Percentiles rank a stretch among this genome's conserved stretches.
Conservation (phyloP, 64 coral and sea anemone genomes). For the Porites australiensis region DNA sequence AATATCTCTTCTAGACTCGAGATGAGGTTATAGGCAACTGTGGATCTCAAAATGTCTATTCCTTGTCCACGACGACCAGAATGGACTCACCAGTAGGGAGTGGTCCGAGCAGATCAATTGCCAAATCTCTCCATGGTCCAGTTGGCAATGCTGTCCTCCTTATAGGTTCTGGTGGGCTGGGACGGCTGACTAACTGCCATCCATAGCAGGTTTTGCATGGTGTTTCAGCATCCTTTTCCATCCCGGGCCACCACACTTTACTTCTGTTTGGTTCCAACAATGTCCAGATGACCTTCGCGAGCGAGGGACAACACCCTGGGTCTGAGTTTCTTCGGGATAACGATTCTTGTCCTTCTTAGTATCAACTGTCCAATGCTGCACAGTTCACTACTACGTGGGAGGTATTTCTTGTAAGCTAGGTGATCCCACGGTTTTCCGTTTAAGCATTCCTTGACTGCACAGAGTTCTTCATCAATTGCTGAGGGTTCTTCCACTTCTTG, state of each 20-base stretch:
- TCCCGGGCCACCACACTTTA: slow-evolving; percentile 49
- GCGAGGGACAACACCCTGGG: no score
- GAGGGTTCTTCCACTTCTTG: no score
- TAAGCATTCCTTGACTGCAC: no score
- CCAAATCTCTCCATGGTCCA: slow-evolving; percentile 16
- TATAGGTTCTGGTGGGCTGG: background rate
- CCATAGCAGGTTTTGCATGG: slow-evolving; percentile 15
- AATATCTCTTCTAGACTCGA: slow-evolving; percentile 3
- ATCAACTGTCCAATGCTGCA: no score
- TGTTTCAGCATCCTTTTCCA: slow-evolving; percentile 37
- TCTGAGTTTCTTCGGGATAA: no score
- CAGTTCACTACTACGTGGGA: no score
- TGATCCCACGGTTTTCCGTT: no score
- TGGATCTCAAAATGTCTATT: slow-evolving; percentile 15
- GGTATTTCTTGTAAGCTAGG: no score
- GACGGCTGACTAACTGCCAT: background rate
- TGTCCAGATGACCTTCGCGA: no score
- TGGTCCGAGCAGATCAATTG: background rate
- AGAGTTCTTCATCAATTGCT: no score
- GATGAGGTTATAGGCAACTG: background rate
- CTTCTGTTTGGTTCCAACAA: no score
- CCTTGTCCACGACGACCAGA: background rate
- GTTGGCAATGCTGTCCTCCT: background rate
- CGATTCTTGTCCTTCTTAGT: no score
- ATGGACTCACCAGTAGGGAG: slow-evolving; percentile 6